Conservation (phyloP, 2,113 vertebrate species). For the Erinaceus europaeus region DNA sequence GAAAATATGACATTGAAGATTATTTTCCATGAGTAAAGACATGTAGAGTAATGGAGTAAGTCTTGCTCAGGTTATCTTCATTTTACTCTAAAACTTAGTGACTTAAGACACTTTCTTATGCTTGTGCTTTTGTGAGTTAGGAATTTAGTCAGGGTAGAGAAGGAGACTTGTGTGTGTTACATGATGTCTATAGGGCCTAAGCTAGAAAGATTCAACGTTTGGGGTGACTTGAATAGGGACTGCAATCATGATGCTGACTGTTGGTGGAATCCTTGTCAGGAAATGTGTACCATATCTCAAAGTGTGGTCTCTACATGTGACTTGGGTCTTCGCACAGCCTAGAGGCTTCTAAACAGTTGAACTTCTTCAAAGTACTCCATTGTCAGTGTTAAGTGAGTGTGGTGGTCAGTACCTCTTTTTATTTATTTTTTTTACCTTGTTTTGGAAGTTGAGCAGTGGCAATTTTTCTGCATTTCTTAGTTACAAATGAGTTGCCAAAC, state of each 20-base stretch:
- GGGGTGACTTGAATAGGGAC: neutral
- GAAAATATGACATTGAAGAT: neutral
- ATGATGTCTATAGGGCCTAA: neutral
- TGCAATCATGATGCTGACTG: neutral
- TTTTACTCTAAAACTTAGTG: neutral
- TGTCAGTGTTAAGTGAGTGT: neutral
- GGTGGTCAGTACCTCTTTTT: neutral
- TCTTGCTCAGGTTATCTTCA: neutral
- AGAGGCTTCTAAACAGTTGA: neutral
- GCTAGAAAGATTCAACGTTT: neutral
- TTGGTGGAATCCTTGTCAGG: neutral
- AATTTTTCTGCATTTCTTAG: neutral
- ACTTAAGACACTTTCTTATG: neutral
- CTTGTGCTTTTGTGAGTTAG: neutral
- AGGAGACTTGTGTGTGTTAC: neutral
- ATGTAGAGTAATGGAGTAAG: neutral
- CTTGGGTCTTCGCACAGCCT: neutral
- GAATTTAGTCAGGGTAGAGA: neutral
- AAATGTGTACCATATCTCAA: neutral
- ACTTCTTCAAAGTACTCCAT: neutral
- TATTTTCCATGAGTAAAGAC: neutral
- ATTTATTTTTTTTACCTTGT: neutral
- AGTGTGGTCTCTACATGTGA: neutral
- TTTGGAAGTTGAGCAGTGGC: neutral
- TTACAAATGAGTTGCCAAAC: neutral